Base-by-base conservation (phyloP, 2,888 invertebrate genomes). In the Apodemia mormo region DNA sequence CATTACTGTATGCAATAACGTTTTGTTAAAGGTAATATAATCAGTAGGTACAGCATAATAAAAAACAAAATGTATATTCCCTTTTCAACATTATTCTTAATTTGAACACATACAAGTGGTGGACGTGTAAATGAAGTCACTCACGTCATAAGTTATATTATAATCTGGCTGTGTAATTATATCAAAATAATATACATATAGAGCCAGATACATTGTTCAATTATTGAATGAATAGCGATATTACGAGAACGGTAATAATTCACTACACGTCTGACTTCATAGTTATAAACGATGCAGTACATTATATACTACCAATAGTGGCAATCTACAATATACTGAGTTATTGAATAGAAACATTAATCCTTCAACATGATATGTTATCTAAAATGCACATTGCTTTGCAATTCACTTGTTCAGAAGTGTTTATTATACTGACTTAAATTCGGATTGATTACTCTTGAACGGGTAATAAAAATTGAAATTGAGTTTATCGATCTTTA, bases 301-400 rank as follows among this genome's bases (percentile, higher is more conserved):
- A 58, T 58, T 22, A 29, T 58, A 29, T 58, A 58, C 56, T 29
- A 6, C 56, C 49, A 14, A 49, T 58, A 29, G 56, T 58, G 56
- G 10, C 56, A 58, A 22, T 22, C 22, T 29, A 29, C 56, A 56
- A 29, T 58, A 58, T 49, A 30, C 29, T 29, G 56, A 29, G 56
- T 58, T 58, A 58, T 58, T 58, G 56, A 58, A 58, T 56, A 49
- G 49, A 12, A 14, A 49, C 49, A 49, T 14, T 49, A 49, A 49
- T 49, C 49, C 14, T 49, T 49, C 49, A 49, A 49, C 49, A 45
- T 12, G 45, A 49, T 49, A 14, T 49, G 12, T 49, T 49, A 14
- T 49, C 49, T 14, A 12, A 49, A 49, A 14, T 49, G 49, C 14
- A 49, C 14, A 49, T 14, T 14, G 14, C 2, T 49, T 49, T 12